Evolutionary conservation across 2,888 invertebrate species (phyloP), one percentile per base, ranked within the genome.

Genomic region (Hypomecis punctinalis): DNA sequence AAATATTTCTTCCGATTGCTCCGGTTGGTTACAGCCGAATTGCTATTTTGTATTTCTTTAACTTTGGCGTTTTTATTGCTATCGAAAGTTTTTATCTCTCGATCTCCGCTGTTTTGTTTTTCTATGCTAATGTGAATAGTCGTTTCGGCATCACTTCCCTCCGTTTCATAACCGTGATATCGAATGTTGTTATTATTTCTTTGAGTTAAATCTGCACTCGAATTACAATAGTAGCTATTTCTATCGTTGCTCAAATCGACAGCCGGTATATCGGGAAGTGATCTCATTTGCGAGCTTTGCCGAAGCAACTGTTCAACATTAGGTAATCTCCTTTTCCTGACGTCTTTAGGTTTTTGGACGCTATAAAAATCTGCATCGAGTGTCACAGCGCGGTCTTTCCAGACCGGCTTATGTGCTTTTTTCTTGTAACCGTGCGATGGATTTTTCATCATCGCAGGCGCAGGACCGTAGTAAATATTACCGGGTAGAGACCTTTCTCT

Each of bases 131-230:
- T 79, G 65, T 94, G 90, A 55, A 94, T 93, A 54, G 93, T 93
- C 4, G 93, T 93, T 81, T 94, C 93, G 49, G 91, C 92, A 66
- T 89, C 88, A 72, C 93, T 94, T 42, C 89, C 85, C 62, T 93
- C 93, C 68, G 93, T 93, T 45, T 94, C 93, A 74, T 94, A 94
- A n/a, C 93, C 92, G 72, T 93, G 93, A 77, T 93, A 93, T 68
- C 91, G 84, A 45, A 78, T 75, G 39, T 61, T 48, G 10, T 55
- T 68, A 48, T 77, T 79, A 45, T 67, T 71, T 74, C 71, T 68
- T 23, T 54, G 64, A 37, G 63, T 46, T 42, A 69, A 62, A 35
- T 60, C 43, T 37, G 36, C 37, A n/a, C 7, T 23, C 9, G 45
- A 39, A 49, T 59, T 65, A 13, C 37, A 54, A 37, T 11, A 37